Evolutionary conservation across 1,140 invertebrate species (phyloP).

Genomic region (Caenorhabditis briggsae): DNA sequence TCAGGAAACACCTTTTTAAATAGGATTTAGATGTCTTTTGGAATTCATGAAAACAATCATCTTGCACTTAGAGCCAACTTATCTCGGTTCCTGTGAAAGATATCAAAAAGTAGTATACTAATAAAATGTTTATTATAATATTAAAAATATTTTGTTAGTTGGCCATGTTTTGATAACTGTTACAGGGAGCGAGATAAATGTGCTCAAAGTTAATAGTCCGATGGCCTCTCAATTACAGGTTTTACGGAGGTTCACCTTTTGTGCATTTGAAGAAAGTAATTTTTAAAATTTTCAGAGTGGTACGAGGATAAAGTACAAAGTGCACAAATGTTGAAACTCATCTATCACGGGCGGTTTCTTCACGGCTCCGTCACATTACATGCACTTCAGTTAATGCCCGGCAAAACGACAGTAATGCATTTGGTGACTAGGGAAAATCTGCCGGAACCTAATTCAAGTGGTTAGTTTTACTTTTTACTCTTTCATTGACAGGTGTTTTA

Average conservation of each 20-base stretch:
- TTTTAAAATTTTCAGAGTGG: constrained; percentile 85
- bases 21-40: not conserved
- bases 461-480: constrained; percentile 79
- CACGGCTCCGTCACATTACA: constrained; percentile 94
- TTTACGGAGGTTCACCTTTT: too few species aligned
- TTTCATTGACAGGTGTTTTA: not conserved
- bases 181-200: too few species aligned
- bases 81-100: too few species aligned
- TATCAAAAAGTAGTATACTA: too few species aligned
- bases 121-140: too few species aligned
- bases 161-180: too few species aligned
- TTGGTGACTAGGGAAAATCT: constrained; percentile 97
- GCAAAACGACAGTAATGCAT: constrained; percentile 99
- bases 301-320: constrained; percentile 91
- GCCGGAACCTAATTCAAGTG: constrained; percentile 98
- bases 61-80: too few species aligned
- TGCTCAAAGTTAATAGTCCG: too few species aligned
- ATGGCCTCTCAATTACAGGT: too few species aligned
- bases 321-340: constrained; percentile 95
- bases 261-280: too few species aligned
- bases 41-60: too few species aligned
- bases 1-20: not conserved
- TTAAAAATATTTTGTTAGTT: too few species aligned
- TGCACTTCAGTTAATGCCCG: constrained; percentile 92
- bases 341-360: constrained; percentile 98